Base-by-base conservation (phyloP, 1,140 invertebrate genomes). In the Drosophila melanogaster region DNA sequence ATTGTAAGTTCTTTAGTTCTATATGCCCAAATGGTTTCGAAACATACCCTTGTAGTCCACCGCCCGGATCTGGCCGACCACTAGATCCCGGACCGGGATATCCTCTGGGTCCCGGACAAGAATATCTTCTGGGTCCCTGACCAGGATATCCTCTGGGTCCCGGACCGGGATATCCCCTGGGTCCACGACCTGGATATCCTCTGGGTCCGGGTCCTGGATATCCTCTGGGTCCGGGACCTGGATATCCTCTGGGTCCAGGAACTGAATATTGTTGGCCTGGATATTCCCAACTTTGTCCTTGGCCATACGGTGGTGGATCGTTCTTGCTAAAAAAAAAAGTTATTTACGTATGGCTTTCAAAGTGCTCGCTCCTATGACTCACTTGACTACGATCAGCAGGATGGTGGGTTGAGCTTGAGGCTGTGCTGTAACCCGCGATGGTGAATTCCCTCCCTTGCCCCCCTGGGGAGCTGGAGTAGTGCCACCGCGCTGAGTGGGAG, bases 341-440 rank as follows among this genome's bases (percentile, higher is more conserved):
- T 11, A 4, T 12, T 10, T 14, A 14, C 8, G 6, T 14, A 12
- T 15, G 30, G n/a, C 12, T 7, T 3, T 10, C 7, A 14, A 22
- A 10, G 14, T 7, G 0, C 0, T 1, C 14, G 14, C 6, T 22
- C 4, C 24, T 5, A 22, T 17, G 1, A 41, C 60, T 40, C 22
- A 79, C 77, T 79, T 75, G 41, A 79, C 54, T 5, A 79, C 70
- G 22, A 79, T 58, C 38, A 79, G 38, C 26, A 79, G 51, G 4
- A 79, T 80, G 38, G 70, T 75, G 14, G 77, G 77, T 30, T 57
- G 67, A 15, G 56, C 14, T 1, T 35, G 24, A 4, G 33, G 51
- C 17, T 50, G 55, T 1, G 33, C 4, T 4, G 57, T 15, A 3
- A 8, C 4, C 15, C 15, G 26, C n/a, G n/a, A 15, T 41, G 24